Conservation (phyloP, 2,113 vertebrate species). For the Indicator indicator region DNA sequence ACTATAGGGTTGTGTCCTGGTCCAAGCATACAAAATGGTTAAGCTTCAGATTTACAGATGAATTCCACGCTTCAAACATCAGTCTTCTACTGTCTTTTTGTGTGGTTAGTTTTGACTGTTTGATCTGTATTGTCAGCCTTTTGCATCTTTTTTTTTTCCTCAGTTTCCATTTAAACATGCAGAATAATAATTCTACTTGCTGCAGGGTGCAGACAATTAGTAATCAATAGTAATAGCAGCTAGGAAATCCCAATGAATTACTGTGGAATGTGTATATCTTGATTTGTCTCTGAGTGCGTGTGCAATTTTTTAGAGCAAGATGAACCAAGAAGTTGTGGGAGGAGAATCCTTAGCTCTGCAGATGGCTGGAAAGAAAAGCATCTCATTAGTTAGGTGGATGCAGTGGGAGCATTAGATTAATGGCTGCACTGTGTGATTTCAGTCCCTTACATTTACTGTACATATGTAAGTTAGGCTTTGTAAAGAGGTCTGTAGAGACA, state of each 20-base stretch:
- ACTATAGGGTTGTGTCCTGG: not conserved
- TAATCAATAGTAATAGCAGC: not conserved
- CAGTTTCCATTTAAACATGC: not conserved
- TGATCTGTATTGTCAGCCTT: not conserved
- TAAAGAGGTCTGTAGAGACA: conserved; percentile 13
- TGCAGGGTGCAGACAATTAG: not conserved
- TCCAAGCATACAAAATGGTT: not conserved
- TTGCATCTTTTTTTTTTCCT: not conserved
- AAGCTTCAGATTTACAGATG: not conserved
- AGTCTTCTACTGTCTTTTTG: not conserved
- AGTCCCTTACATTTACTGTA: conserved; percentile 50
- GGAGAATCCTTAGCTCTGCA: conserved; percentile 21
- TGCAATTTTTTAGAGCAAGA: not conserved
- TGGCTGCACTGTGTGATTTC: conserved; percentile 13
- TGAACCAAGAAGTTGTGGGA: conserved; percentile 6
- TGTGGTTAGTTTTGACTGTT: not conserved
- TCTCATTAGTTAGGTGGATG: conserved; percentile 28
- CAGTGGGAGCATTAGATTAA: conserved; percentile 47
- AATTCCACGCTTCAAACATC: not conserved
- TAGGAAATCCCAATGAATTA: conserved; percentile 3
- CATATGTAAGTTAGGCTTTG: conserved; percentile 25
- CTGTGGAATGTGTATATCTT: not conserved
- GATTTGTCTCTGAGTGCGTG: not conserved
- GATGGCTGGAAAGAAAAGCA: conserved; percentile 34
- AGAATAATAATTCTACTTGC: not conserved